These are phyloP conservation scores for Osmoderma eremita DNA, from an alignment of 2,888 invertebrate species.

Conservation along the genomic window DNA sequence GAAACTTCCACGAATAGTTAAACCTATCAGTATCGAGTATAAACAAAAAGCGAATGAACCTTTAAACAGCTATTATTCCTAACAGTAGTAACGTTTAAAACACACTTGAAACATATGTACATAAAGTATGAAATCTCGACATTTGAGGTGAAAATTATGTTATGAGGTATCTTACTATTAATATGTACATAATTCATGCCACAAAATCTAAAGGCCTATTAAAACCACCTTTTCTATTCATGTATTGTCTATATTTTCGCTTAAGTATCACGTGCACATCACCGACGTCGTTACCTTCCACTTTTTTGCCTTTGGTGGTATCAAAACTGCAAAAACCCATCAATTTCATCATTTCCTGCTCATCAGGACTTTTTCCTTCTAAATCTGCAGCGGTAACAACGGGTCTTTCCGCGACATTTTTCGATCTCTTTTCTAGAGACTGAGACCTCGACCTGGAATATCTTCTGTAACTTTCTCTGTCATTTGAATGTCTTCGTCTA, in stretches of 20 bases:
- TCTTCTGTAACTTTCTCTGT: slow-evolving; percentile 62
- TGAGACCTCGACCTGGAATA: slow-evolving; percentile 59
- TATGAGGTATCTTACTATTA: slow-evolving; percentile 37
- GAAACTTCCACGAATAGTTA: too few relatives aligned
- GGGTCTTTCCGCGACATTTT: slow-evolving; percentile 67
- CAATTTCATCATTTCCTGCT: slow-evolving; percentile 92
- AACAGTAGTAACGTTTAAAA: background rate
- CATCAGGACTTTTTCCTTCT: slow-evolving; percentile 89
- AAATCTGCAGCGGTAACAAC: slow-evolving; percentile 84
- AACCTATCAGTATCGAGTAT: too few relatives aligned
- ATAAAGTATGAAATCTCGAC: slow-evolving; percentile 23
- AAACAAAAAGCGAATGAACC: too few relatives aligned
- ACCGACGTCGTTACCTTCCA: slow-evolving; percentile 93
- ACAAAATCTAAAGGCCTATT: slow-evolving; percentile 98
- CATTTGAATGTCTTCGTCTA: slow-evolving; percentile 55
- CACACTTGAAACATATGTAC: background rate
- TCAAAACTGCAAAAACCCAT: slow-evolving; percentile 99
- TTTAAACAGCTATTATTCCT: too few relatives aligned
- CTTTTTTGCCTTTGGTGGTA: slow-evolving; percentile 95
- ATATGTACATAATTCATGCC: slow-evolving; percentile 66
- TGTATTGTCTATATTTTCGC: slow-evolving; percentile 97
- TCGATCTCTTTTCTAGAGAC: slow-evolving; percentile 55
- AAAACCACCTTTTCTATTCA: slow-evolving; percentile 99
- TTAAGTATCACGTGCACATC: slow-evolving; percentile 95
- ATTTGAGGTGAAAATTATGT: slow-evolving; percentile 33